phyloP scores from a whole-genome alignment of 2,797 vertebrate species.

The Bradypus variegatus region DNA sequence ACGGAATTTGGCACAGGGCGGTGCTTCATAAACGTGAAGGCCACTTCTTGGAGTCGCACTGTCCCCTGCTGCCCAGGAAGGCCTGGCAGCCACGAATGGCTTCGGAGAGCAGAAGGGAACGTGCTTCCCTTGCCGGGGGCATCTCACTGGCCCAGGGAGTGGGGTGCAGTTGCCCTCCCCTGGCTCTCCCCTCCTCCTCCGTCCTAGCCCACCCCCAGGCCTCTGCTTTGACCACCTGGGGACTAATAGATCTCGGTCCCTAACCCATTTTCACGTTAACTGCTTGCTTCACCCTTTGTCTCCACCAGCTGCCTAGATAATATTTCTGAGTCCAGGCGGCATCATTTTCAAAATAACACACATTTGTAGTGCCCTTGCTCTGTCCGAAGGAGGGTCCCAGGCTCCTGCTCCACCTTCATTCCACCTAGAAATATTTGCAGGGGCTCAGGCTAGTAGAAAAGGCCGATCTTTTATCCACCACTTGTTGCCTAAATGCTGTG shows the following conservation, averaged over 20 bases:
- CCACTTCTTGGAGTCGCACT: neutral
- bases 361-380: neutral
- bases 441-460: neutral
- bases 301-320: slow-evolving; percentile 3
- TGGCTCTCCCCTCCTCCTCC: neutral
- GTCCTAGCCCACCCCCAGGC: neutral
- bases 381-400: neutral
- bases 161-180: neutral
- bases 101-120: neutral
- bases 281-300: neutral
- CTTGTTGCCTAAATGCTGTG: neutral
- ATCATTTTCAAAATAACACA: slow-evolving; percentile 11
- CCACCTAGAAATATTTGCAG: neutral
- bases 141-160: neutral
- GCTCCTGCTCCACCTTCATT: neutral
- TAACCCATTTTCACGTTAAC: neutral
- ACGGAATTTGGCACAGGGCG: neutral
- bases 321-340: neutral
- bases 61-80: neutral
- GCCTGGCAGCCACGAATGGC: neutral
- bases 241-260: neutral
- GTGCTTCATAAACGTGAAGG: neutral
- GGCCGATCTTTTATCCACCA: neutral
- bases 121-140: neutral
- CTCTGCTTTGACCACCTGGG: neutral